A percentile compares a stretch with the other conserved stretches of the same genome.
phyloP scores from a whole-genome alignment of 1,140 invertebrate species.

The Zelostemma sp. region DNA sequence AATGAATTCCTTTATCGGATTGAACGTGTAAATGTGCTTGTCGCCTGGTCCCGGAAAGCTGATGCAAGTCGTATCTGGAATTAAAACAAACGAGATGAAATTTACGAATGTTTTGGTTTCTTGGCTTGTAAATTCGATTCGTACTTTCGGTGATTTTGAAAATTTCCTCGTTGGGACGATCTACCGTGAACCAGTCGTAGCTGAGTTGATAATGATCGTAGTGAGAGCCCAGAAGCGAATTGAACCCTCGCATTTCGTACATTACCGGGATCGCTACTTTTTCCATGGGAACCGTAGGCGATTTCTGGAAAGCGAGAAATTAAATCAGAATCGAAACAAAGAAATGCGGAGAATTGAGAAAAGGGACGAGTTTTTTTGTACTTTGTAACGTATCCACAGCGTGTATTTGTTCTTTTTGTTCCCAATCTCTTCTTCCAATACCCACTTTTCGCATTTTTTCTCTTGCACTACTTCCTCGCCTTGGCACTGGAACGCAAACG shows the following conservation, averaged over 20 bases:
- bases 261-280: constrained; percentile 76
- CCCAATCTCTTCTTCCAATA: constrained; percentile 75
- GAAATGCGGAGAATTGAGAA: no score
- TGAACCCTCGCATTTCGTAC: constrained; percentile 95
- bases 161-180: constrained; percentile 77
- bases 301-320: constrained; percentile 52
- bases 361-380: no score
- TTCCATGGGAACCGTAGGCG: constrained; percentile 46
- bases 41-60: constrained; percentile 90
- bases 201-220: constrained; percentile 95
- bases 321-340: neutral
- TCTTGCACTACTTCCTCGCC: constrained; percentile 78
- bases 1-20: constrained; percentile 94
- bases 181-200: constrained; percentile 81
- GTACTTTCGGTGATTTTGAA: constrained; percentile 78
- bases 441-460: constrained; percentile 81
- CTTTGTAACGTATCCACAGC: constrained; percentile 84
- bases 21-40: constrained; percentile 83
- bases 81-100: constrained; percentile 9
- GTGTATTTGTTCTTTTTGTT: constrained; percentile 91
- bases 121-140: no score
- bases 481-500: constrained; percentile 55
- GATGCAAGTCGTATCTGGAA: constrained; percentile 79
- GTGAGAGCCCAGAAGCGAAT: constrained; percentile 92
- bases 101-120: neutral